Base-by-base conservation (phyloP, 2,888 invertebrate species). In the Hirtodrosophila confusa region DNA sequence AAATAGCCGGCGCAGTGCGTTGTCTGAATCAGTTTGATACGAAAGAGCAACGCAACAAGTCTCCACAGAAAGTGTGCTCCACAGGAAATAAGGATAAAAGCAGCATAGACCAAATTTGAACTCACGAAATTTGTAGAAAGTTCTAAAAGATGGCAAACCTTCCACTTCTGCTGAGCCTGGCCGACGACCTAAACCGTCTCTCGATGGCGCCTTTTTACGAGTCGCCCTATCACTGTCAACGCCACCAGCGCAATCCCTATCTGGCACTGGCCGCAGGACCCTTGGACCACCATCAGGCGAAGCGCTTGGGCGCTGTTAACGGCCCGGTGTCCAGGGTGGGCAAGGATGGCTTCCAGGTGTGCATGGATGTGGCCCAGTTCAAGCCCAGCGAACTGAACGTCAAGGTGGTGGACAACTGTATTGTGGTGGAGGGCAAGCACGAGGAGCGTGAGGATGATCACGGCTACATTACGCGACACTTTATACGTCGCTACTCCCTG, bases 401-500 rank as follows among this genome's bases (percentile, higher is more conserved):
- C 55, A 96, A 95, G 92, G 93, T 95, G 58, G 92, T 93, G 82
- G 93, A 94, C 77, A 93, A 93, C 78, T 93, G 92, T 57, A 93
- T 95, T 33, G 90, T 95, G 1, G 93, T 95, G 10, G 95, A 95
- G 88, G 96, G 94, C 7, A 94, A 94, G 85, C 95, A 95, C 86
- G 95, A 95, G 82, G 95, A 95, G 75, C 94, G 94, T 69, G 93
- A 93, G 40, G 95, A 96, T 75, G 94, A 94, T 41, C 95, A 95
- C 76, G 96, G 96, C 0, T 95, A 92, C 89, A 94, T 97, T 63
- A 95, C 96, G 6, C 93, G 97, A 39, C 96, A 97, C 90, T 97
- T 97, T 90, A 93, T 93, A 3, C 93, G 97, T 58, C 93, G 93
- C 61, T 95, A 95, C 89, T 91, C 94, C 75, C 90, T 96, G n/a